Evolutionary conservation across 2,888 invertebrate genomes (phyloP).

Genomic region (Lasioglossum figueresi): DNA sequence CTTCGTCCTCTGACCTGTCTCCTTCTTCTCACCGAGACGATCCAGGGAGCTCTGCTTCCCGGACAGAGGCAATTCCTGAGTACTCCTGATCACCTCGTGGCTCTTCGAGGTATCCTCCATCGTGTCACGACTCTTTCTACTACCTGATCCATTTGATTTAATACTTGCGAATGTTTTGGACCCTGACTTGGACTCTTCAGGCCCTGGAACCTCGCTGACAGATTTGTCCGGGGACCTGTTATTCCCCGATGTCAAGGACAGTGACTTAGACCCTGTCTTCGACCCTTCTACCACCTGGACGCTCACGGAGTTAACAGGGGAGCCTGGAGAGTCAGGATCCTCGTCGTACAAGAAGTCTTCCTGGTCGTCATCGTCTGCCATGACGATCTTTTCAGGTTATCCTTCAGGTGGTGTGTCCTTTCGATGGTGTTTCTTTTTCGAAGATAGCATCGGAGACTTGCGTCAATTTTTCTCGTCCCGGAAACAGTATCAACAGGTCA

Average conservation of each 20-base stretch:
- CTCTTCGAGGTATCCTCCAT: conserved; percentile 17
- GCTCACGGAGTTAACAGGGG: background rate
- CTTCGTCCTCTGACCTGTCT: background rate
- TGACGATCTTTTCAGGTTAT: background rate
- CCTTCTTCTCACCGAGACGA: background rate
- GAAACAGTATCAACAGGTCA: background rate
- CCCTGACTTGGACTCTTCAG: too few species aligned
- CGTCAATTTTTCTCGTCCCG: background rate
- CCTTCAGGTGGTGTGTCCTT: background rate
- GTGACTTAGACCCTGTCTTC: background rate
- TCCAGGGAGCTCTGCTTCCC: conserved; percentile 14
- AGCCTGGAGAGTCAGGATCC: background rate
- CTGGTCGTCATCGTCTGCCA: background rate
- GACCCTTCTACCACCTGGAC: background rate
- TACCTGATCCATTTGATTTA: too few species aligned
- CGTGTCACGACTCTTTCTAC: background rate
- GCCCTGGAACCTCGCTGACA: too few species aligned
- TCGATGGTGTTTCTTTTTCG: background rate
- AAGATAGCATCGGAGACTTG: background rate
- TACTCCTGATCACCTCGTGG: background rate
- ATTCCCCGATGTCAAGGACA: background rate
- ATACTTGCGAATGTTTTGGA: too few species aligned
- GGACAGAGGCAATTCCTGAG: background rate
- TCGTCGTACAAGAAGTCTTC: background rate
- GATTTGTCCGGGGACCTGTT: background rate